These are phyloP conservation scores for Phycodurus eques DNA, from an alignment of 2,113 vertebrate genomes.

Conservation along the genomic window DNA sequence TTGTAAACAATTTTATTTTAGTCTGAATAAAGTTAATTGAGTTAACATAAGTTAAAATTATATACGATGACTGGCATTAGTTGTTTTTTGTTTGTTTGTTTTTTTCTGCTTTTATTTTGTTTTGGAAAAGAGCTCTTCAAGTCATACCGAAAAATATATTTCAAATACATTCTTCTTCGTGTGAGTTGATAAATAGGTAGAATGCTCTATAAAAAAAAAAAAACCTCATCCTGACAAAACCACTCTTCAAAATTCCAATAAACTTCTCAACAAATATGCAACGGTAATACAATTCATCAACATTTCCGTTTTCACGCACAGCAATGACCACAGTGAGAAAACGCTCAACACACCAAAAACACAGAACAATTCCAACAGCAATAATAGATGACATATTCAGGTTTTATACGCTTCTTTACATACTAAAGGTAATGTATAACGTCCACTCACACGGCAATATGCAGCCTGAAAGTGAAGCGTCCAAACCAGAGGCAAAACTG, in stretches of 20 bases:
- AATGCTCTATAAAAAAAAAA: neutral
- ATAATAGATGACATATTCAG: neutral
- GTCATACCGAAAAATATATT: neutral
- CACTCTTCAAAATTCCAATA: neutral
- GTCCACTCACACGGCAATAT: too few species aligned
- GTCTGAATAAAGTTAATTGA: neutral
- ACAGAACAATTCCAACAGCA: neutral
- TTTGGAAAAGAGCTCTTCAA: neutral
- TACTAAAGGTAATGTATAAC: neutral
- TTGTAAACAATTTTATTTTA: neutral
- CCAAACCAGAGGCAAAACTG: too few species aligned
- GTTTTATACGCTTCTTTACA: neutral
- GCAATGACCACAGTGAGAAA: neutral
- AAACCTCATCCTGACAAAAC: neutral
- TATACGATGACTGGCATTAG: neutral
- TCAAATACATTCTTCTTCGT: slow-evolving; percentile 4
- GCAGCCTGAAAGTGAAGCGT: too few species aligned
- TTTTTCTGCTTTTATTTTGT: neutral
- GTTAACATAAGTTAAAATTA: too few species aligned
- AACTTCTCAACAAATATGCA: neutral
- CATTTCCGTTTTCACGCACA: neutral
- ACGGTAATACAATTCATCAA: neutral
- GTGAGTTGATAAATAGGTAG: neutral
- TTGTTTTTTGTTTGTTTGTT: neutral
- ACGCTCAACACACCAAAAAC: neutral